Conservation (phyloP, 2,888 invertebrate species). For the Plusia festucae region DNA sequence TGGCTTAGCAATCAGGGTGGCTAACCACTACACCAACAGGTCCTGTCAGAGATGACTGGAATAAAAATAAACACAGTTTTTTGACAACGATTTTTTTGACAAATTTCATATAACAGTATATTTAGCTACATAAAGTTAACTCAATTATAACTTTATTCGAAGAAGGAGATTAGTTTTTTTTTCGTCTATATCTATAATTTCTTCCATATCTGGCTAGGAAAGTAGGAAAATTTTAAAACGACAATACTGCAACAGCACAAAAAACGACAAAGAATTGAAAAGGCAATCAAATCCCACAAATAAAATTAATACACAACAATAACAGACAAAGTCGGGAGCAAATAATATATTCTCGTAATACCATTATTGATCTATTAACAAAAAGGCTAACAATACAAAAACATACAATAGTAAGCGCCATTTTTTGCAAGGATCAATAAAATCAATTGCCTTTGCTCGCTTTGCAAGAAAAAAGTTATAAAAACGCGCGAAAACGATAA, state of each 20-base stretch:
- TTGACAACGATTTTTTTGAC: too few species aligned
- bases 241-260: not conserved
- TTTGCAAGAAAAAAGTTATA: constrained; percentile 23
- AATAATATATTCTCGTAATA: constrained; percentile 43
- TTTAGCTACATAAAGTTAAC: too few species aligned
- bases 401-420: constrained; percentile 29
- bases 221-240: too few species aligned
- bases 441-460: constrained; percentile 20
- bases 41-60: too few species aligned
- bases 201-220: too few species aligned
- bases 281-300: not conserved
- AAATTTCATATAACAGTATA: too few species aligned
- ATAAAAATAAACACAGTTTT: too few species aligned
- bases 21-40: too few species aligned
- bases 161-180: too few species aligned
- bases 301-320: constrained; percentile 14
- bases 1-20: too few species aligned
- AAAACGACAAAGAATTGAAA: not conserved
- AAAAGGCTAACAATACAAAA: constrained; percentile 36
- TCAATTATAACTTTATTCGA: too few species aligned
- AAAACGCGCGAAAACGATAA: constrained; percentile 12
- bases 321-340: constrained; percentile 20
- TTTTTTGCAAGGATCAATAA: constrained; percentile 34
- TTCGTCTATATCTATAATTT: too few species aligned
- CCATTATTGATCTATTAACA: constrained; percentile 40